Evolutionary conservation across 2,888 invertebrate species (phyloP).

Genomic region (Melieria crassipennis): DNA sequence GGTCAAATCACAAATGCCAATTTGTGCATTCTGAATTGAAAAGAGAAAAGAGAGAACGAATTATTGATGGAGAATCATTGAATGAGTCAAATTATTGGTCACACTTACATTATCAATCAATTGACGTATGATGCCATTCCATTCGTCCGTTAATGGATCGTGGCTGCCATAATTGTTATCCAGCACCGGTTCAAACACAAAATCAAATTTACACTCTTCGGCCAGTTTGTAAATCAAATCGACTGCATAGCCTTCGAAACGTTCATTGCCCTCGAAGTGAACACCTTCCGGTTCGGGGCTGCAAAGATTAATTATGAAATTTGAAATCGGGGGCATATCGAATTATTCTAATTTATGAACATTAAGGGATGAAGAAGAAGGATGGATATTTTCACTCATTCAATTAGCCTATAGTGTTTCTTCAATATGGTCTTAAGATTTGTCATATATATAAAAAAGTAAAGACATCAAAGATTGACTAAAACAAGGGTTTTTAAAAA

Average conservation of each 20-base stretch:
- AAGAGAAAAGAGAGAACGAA: neutral
- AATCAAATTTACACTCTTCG: constrained; percentile 74
- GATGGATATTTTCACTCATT: too few relatives aligned
- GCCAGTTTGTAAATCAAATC: constrained; percentile 88
- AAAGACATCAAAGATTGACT: too few relatives aligned
- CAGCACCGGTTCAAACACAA: constrained; percentile 76
- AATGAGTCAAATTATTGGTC: neutral
- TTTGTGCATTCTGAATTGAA: constrained; percentile 83
- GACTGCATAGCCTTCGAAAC: constrained; percentile 88
- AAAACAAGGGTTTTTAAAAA: too few relatives aligned
- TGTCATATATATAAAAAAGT: too few relatives aligned
- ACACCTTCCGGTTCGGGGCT: constrained; percentile 53
- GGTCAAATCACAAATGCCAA: constrained; percentile 95
- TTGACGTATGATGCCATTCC: constrained; percentile 82
- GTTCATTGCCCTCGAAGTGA: constrained; percentile 74
- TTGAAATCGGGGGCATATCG: neutral
- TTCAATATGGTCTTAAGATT: too few relatives aligned
- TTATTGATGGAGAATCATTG: neutral
- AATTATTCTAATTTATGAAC: too few relatives aligned
- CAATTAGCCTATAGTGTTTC: too few relatives aligned
- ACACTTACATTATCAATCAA: constrained; percentile 76
- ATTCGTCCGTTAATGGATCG: constrained; percentile 75
- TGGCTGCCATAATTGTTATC: constrained; percentile 78
- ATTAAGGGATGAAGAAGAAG: too few relatives aligned
- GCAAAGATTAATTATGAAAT: neutral